Base-by-base conservation (phyloP, 2,888 invertebrate genomes). In the Cryptus armator region DNA sequence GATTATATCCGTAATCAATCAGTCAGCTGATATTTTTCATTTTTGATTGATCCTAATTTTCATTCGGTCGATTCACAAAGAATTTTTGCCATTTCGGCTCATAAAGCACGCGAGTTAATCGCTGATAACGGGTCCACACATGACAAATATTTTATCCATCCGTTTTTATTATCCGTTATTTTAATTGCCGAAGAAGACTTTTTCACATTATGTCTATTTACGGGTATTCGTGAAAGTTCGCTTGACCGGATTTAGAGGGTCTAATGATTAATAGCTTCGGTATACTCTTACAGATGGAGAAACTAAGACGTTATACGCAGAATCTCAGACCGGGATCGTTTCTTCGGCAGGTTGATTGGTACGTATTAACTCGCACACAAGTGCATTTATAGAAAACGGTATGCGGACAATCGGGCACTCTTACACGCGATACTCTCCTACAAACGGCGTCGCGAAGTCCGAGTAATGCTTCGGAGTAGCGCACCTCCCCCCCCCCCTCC, bases 361-460 rank as follows among this genome's bases (percentile, higher is more conserved):
- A 56, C 16, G 71, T 70, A 59, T 32, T 32, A 32, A n/a, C 16
- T 44, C 24, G 64, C 67, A 43, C 24, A 16, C 32, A 9, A 59
- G 56, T 72, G 67, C 37, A 77, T 68, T 68, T 53, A 37, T 48
- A 56, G 77, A 84, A 77, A 84, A 77, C 81, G 85, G 82, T 85
- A 85, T 79, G 85, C 79, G 82, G 79, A 82, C 79, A 85, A 82
- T 79, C 85, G 53, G 66, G 79, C 70, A 16, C 19, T 37, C 64
- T 56, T 32, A 51, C 53, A 75, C 59, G 71, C 70, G 75, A 85
- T 56, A 74, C 51, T 68, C 56, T 68, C 84, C 71, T 10, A 56
- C 46, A 66, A 76, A 67, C 43, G 80, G 62, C 56, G 16, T 74
- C 72, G 14, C 44, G 51, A 24, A 51, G 48, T 48, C 19, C 3